These are phyloP conservation scores for Tretioscincus oriximinensis DNA, from an alignment of 2,113 vertebrate species.

Conservation along the genomic window DNA sequence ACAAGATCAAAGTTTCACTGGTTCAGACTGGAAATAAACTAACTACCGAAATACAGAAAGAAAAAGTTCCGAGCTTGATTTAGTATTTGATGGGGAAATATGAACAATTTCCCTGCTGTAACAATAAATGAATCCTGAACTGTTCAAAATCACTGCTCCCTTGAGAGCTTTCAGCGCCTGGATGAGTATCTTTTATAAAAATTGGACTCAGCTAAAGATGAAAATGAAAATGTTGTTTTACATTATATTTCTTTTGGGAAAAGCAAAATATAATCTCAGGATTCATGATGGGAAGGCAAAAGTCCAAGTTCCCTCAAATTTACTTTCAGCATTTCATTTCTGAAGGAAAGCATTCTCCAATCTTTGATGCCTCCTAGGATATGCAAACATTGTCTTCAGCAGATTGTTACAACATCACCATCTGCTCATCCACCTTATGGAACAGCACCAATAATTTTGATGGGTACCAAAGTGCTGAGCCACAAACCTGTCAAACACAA, in stretches of 20 bases:
- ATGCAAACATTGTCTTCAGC: constrained; percentile 29
- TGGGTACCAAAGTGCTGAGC: constrained; percentile 52
- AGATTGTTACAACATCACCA: constrained; percentile 44
- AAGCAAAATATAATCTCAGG: constrained; percentile 36
- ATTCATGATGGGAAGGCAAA: constrained; percentile 25
- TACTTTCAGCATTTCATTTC: constrained; percentile 32
- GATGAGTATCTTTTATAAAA: neutral
- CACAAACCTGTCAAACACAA: constrained; percentile 41
- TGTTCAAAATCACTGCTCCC: constrained; percentile 31
- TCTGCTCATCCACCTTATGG: constrained; percentile 37
- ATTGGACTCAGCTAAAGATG: constrained; percentile 37
- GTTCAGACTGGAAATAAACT: constrained; percentile 37
- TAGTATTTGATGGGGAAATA: constrained; percentile 18
- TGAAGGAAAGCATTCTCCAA: constrained; percentile 26
- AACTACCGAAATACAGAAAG: constrained; percentile 11
- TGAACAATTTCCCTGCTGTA: constrained; percentile 30
- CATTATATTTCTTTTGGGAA: constrained; percentile 8
- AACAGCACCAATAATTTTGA: constrained; percentile 44
- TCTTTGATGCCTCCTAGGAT: constrained; percentile 39
- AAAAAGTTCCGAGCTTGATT: constrained; percentile 16
- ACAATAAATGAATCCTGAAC: constrained; percentile 29
- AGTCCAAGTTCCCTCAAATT: constrained; percentile 37
- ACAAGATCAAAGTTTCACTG: constrained; percentile 33
- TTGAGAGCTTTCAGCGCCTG: constrained; percentile 18
- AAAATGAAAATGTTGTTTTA: constrained; percentile 37